phyloP scores from a whole-genome alignment of 1,140 invertebrate species.

The Gryon sp. region DNA sequence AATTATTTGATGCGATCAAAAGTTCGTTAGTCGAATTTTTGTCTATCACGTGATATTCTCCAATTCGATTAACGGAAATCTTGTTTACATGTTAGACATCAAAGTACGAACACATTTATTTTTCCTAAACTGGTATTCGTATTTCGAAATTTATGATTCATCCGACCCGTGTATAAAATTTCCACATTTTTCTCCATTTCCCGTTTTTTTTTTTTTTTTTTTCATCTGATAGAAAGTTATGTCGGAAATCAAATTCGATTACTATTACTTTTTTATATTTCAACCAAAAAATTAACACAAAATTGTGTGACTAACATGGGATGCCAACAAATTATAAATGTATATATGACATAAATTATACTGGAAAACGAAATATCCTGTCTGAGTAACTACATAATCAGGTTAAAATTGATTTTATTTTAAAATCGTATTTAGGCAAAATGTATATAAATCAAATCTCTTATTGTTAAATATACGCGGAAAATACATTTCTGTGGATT shows the following conservation, averaged over 20 bases:
- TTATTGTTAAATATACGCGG: slow-evolving; percentile 31
- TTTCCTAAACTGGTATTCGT: neutral
- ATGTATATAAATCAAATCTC: slow-evolving; percentile 13
- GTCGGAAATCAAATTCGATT: slow-evolving; percentile 38
- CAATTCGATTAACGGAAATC: slow-evolving; percentile 12
- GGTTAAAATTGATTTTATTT: slow-evolving; percentile 46
- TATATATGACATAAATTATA: slow-evolving; percentile 38
- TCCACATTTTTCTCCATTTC: neutral
- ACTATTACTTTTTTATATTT: slow-evolving; percentile 15
- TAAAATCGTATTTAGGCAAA: slow-evolving; percentile 36
- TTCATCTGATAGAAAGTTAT: slow-evolving; percentile 14
- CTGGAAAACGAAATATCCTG: slow-evolving; percentile 42
- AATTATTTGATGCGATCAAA: slow-evolving; percentile 32
- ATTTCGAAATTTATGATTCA: slow-evolving; percentile 1
- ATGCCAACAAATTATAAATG: slow-evolving; percentile 47
- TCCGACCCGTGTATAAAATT: slow-evolving; percentile 8
- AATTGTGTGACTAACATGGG: slow-evolving; percentile 33
- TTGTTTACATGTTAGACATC: slow-evolving; percentile 24
- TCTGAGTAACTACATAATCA: slow-evolving; percentile 35
- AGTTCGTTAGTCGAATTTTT: slow-evolving; percentile 26
- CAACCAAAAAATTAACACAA: slow-evolving; percentile 18
- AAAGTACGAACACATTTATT: slow-evolving; percentile 2
- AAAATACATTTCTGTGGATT: too few relatives aligned
- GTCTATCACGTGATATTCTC: slow-evolving; percentile 14
- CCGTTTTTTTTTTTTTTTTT: neutral